Evolutionary conservation across 1,140 invertebrate species (phyloP), one percentile per base, ranked within the genome.

Genomic region (Vanessa atalanta): DNA sequence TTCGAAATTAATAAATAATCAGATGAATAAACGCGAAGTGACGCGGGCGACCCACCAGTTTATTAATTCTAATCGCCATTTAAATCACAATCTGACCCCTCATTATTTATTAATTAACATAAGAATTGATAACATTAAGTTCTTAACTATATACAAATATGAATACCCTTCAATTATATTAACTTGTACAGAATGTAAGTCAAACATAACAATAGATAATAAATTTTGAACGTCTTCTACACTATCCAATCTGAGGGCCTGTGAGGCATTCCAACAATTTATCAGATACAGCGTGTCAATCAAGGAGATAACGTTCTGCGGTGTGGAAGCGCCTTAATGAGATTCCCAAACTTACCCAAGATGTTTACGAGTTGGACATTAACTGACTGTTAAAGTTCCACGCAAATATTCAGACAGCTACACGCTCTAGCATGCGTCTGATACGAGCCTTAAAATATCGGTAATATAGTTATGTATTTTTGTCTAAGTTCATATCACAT

Each of bases 221-320:
- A 51, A 14, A 51, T 51, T 51, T 51, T 51, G 48, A 14, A 26
- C 23, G 23, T 23, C 20, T 57, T 6, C 55, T 20, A 26, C 23
- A 23, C 20, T 5, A 13, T 57, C 53, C 20, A 23, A 23, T 13
- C 11, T 23, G 26, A 16, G 57, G 20, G 48, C 14, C n/a, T 51
- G 14, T 31, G 23, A 37, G 14, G 16, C 31, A 61, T 61, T 61
- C 53, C 50, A 57, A 68, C 66, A 68, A 68, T 57, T 68, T 68
- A 68, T 68, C 66, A 57, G 66, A 57, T 68, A 51, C 20, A 16
- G 47, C 43, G 48, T 51, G 69, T 70, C 69, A 63, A 63, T 70
- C 69, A 70, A 50, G 69, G 48, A 70, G 69, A 70, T 70, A 70
- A 66, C 57, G 15, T 55, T 55, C 57, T 60, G 64, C 64, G 47